These are phyloP conservation scores for Callopanchax toddi DNA, from an alignment of 2,113 vertebrate species.

Conservation along the genomic window DNA sequence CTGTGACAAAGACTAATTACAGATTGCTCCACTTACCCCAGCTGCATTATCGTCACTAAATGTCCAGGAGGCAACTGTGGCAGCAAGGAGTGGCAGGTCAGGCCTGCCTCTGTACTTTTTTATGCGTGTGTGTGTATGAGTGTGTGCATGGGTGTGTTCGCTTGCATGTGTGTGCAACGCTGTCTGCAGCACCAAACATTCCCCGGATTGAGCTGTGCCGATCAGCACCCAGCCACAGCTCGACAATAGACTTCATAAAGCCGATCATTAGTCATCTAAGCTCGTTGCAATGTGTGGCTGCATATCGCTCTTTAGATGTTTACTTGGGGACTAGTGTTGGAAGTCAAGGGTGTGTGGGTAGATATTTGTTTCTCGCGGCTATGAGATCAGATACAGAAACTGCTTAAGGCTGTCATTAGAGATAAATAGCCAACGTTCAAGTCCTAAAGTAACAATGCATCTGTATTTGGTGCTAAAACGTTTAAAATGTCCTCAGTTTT, in stretches of 20 bases:
- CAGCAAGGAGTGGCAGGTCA: conserved; percentile 65
- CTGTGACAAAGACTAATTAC: conserved; percentile 56
- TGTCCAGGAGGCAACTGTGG: conserved; percentile 44
- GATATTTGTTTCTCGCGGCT: conserved; percentile 68
- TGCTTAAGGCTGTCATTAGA: conserved; percentile 1
- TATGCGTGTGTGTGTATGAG: background rate
- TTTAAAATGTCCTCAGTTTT: background rate
- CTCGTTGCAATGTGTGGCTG: conserved; percentile 46
- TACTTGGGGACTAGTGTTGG: conserved; percentile 55
- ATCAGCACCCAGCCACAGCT: conserved; percentile 39
- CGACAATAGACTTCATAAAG: conserved; percentile 57
- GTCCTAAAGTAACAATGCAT: background rate
- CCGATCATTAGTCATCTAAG: conserved; percentile 65
- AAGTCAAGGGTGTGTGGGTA: conserved; percentile 58
- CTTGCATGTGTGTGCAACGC: conserved; percentile 9
- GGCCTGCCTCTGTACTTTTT: conserved; percentile 7
- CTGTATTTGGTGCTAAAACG: background rate
- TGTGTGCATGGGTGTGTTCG: conserved; percentile 30
- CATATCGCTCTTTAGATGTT: conserved; percentile 53
- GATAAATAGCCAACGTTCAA: conserved; percentile 25
- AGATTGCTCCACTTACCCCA: conserved; percentile 67
- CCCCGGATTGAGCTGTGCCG: conserved; percentile 19
- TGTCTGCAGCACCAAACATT: conserved; percentile 20
- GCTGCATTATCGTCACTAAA: conserved; percentile 56
- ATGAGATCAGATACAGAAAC: conserved; percentile 33